A percentile compares a stretch with the other conserved stretches of the same genome.
Conservation (phyloP, 1,140 invertebrate species). For the Drosophila fuyamai region DNA sequence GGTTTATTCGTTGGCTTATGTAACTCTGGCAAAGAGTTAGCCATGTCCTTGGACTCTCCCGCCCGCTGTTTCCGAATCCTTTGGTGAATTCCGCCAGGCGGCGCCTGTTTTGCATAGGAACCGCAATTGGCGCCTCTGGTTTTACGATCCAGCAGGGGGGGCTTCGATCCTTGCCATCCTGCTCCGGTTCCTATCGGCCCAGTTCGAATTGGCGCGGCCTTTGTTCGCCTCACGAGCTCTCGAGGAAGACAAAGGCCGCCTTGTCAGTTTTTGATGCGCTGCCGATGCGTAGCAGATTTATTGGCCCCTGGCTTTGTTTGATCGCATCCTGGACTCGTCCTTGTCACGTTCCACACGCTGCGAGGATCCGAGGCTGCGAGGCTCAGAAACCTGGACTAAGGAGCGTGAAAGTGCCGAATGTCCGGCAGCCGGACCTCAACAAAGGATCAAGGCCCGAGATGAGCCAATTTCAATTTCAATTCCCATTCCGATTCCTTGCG, state of each 20-base stretch:
- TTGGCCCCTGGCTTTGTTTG: constrained; percentile 66
- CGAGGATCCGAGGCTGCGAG: constrained; percentile 4
- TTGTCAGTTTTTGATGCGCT: constrained; percentile 61
- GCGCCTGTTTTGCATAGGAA: constrained; percentile 29
- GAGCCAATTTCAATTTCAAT: constrained; percentile 64
- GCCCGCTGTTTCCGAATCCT: constrained; percentile 19
- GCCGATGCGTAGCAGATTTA: constrained; percentile 76
- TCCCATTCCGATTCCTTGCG: constrained; percentile 39
- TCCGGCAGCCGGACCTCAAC: constrained; percentile 55
- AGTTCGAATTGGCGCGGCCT: constrained; percentile 23
- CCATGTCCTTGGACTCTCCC: neutral
- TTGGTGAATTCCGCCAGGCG: constrained; percentile 11
- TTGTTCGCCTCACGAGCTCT: constrained; percentile 43
- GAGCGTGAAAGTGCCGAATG: constrained; percentile 71
- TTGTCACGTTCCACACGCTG: constrained; percentile 55
- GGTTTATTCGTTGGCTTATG: neutral
- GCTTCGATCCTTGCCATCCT: neutral
- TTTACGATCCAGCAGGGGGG: constrained; percentile 46
- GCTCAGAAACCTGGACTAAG: constrained; percentile 20
- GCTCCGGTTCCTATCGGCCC: constrained; percentile 2
- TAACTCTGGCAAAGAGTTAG: neutral
- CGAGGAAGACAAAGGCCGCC: constrained; percentile 43
- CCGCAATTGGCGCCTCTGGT: constrained; percentile 56
- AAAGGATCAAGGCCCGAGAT: constrained; percentile 63
- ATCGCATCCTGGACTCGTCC: constrained; percentile 37